Conservation (phyloP, 2,113 vertebrate genomes). For the Neotoma lepida region DNA sequence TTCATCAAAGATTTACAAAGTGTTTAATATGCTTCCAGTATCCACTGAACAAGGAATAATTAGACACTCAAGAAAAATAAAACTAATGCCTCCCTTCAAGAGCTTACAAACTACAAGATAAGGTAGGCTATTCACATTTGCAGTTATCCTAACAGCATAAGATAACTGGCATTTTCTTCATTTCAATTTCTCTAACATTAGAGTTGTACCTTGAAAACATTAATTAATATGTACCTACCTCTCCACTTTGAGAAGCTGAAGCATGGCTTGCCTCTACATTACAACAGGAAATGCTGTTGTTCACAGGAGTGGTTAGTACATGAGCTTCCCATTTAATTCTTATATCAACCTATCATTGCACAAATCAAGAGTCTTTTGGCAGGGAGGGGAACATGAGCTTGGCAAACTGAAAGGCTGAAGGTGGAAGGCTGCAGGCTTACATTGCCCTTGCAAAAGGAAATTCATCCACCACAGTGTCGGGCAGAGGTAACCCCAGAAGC, state of each 20-base stretch:
- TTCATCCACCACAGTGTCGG: neutral
- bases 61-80: conserved; percentile 34
- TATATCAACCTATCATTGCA: neutral
- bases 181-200: conserved; percentile 36
- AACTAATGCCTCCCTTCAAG: neutral
- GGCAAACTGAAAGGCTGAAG: neutral
- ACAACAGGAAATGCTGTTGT: neutral
- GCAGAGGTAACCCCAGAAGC: neutral
- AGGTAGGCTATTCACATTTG: neutral
- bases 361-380: neutral
- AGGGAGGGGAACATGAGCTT: neutral
- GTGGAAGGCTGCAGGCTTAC: neutral
- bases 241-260: neutral
- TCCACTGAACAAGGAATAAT: neutral
- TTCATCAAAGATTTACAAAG: conserved; percentile 15
- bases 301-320: neutral
- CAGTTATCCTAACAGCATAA: neutral
- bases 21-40: conserved; percentile 7
- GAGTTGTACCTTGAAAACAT: neutral
- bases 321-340: neutral
- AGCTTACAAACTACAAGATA: neutral
- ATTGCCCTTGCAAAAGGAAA: neutral
- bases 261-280: neutral
- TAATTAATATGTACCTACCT: neutral
- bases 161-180: neutral